Percentiles rank a stretch among this genome's conserved stretches.
phyloP scores from a whole-genome alignment of 2,113 vertebrate genomes.

The Epinephelus lanceolatus region DNA sequence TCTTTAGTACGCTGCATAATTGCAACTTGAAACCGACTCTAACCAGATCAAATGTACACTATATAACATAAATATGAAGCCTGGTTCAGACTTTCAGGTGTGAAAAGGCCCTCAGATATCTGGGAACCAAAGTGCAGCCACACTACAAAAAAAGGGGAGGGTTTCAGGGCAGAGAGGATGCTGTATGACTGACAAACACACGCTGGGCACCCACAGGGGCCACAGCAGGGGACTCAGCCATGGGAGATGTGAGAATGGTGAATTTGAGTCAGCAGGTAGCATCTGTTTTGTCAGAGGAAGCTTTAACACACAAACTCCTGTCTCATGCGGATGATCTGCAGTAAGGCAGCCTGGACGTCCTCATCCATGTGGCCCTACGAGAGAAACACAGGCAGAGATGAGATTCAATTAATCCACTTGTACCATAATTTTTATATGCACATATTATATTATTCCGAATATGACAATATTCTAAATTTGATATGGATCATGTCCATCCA shows the following conservation, averaged over 20 bases:
- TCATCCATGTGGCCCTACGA: slow-evolving; percentile 98
- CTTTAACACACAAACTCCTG: slow-evolving; percentile 95
- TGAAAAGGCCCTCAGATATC: slow-evolving; percentile 6
- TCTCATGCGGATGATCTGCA: slow-evolving; percentile 98
- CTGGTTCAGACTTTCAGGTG: too few species aligned
- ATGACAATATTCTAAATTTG: too few species aligned
- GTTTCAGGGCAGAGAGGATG: slow-evolving; percentile 20
- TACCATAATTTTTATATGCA: neutral
- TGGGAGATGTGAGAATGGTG: slow-evolving; percentile 30
- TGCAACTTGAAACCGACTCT: too few species aligned
- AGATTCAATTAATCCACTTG: neutral
- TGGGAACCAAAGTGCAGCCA: slow-evolving; percentile 29
- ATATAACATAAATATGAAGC: too few species aligned
- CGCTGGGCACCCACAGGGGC: slow-evolving; percentile 61
- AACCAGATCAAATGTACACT: too few species aligned
- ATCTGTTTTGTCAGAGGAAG: slow-evolving; percentile 20
- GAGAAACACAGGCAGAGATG: slow-evolving; percentile 10
- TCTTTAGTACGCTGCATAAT: too few species aligned
- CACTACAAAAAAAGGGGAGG: neutral
- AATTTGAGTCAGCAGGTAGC: slow-evolving; percentile 69
- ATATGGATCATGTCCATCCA: too few species aligned
- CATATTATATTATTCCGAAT: too few species aligned
- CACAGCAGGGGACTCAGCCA: slow-evolving; percentile 43
- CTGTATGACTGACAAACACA: slow-evolving; percentile 13
- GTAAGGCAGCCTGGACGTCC: slow-evolving; percentile 95